Evolutionary conservation across 2,888 invertebrate genomes (phyloP).

Genomic region (Erebia aethiops): DNA sequence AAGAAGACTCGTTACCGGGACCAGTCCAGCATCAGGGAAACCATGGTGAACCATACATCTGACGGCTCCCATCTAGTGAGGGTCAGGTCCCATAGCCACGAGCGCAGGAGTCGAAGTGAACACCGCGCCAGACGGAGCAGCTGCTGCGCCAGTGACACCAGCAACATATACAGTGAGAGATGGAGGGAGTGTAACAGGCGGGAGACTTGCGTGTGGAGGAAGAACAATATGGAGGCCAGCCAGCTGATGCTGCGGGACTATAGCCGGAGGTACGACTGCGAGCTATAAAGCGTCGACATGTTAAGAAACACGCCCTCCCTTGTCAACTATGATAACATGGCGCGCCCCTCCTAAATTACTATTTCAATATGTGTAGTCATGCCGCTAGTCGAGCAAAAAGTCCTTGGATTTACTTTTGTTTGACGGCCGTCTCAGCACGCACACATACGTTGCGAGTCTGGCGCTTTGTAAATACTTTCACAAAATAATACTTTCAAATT

Average conservation of each 20-base stretch:
- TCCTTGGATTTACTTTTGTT: too few species aligned
- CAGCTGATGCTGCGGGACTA: slow-evolving; percentile 37
- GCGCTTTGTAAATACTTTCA: too few species aligned
- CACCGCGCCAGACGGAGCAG: slow-evolving; percentile 47
- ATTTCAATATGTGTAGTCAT: too few species aligned
- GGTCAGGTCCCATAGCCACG: slow-evolving; percentile 61
- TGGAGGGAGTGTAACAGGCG: slow-evolving; percentile 52
- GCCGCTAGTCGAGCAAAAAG: too few species aligned
- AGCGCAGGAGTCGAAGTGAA: slow-evolving; percentile 46
- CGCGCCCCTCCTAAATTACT: too few species aligned
- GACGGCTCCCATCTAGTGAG: slow-evolving; percentile 74
- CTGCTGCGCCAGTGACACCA: slow-evolving; percentile 59
- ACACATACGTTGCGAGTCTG: too few species aligned
- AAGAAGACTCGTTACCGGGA: slow-evolving; percentile 81
- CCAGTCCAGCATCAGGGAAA: slow-evolving; percentile 84
- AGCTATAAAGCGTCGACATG: slow-evolving; percentile 24
- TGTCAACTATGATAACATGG: too few species aligned
- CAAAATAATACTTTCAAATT: too few species aligned
- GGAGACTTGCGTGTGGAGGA: slow-evolving; percentile 37
- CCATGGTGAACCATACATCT: slow-evolving; percentile 76
- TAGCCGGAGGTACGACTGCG: slow-evolving; percentile 30
- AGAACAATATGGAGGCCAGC: slow-evolving; percentile 32
- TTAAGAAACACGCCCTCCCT: too few species aligned
- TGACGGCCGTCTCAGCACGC: too few species aligned
- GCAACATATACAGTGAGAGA: slow-evolving; percentile 56